These are phyloP conservation scores for Elgaria multicarinata DNA, from an alignment of 2,113 vertebrate genomes.

Conservation along the genomic window DNA sequence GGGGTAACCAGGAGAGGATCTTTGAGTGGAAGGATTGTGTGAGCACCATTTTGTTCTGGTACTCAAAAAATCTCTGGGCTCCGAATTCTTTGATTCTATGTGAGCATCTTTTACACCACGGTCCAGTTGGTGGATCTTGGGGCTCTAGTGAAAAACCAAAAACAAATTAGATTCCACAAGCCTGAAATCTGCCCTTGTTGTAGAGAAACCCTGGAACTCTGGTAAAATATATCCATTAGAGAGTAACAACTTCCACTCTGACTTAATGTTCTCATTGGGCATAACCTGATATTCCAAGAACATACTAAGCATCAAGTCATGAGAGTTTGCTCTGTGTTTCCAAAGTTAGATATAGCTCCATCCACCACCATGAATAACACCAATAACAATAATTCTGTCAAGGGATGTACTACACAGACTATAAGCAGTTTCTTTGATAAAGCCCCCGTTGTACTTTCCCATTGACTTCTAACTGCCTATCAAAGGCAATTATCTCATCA, in stretches of 20 bases:
- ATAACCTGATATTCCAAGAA: not conserved
- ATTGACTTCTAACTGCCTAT: not conserved
- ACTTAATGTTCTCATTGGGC: not conserved
- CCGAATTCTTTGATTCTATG: no score
- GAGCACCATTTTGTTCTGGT: no score
- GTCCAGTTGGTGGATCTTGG: no score
- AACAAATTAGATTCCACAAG: no score
- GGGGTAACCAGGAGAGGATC: no score
- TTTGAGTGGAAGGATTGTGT: no score
- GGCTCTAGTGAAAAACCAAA: no score
- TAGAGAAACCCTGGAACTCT: not conserved
- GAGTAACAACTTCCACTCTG: not conserved
- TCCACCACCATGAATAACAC: not conserved
- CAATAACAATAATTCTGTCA: conserved; percentile 17
- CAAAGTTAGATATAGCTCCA: not conserved
- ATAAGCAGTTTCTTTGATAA: not conserved
- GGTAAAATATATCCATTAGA: not conserved
- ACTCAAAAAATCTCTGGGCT: no score
- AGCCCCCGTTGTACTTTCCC: not conserved
- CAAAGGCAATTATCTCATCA: conserved; percentile 3
- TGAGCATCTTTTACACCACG: no score
- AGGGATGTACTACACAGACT: not conserved
- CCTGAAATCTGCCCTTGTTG: no score
- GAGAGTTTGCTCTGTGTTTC: not conserved
- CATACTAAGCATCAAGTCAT: not conserved